Evolutionary conservation across 2,888 invertebrate species (phyloP).

Genomic region (Phyto melanocephala): DNA sequence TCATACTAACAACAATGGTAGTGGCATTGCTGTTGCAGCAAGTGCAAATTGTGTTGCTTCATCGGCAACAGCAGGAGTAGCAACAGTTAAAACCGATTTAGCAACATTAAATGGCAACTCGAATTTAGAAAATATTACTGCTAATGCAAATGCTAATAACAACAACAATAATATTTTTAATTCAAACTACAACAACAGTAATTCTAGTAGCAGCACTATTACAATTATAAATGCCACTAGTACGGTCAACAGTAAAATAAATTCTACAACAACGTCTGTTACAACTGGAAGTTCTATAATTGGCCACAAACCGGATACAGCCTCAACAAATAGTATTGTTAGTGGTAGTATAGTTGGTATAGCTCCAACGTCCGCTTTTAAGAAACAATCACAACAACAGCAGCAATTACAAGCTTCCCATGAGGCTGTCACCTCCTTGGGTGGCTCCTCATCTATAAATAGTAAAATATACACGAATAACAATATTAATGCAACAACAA

Average conservation of each 20-base stretch:
- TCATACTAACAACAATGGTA: background rate
- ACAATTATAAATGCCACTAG: constrained; percentile 29
- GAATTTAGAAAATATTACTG: constrained; percentile 73
- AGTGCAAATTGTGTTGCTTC: constrained; percentile 43
- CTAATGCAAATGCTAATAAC: constrained; percentile 67
- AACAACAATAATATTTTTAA: constrained; percentile 67
- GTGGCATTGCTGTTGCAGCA: background rate
- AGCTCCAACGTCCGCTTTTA: constrained; percentile 53
- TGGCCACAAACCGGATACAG: constrained; percentile 57
- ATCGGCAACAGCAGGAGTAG: background rate
- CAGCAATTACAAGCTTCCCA: constrained; percentile 72
- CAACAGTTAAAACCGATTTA: constrained; percentile 70
- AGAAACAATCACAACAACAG: constrained; percentile 60
- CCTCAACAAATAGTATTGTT: background rate
- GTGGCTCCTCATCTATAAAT: constrained; percentile 75
- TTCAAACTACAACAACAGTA: constrained; percentile 58
- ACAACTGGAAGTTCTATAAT: constrained; percentile 35
- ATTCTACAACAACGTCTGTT: constrained; percentile 63
- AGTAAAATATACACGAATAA: constrained; percentile 71
- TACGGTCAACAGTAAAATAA: constrained; percentile 43
- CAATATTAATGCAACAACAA: constrained; percentile 39
- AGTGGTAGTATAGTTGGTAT: constrained; percentile 29
- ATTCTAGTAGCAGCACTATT: constrained; percentile 38
- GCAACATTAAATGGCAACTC: constrained; percentile 77
- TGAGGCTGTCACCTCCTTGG: constrained; percentile 75